A percentile compares a stretch with the other conserved stretches of the same genome.
Evolutionary conservation across 1,140 invertebrate genomes (phyloP).

Genomic region (Neodiprion virginianus): DNA sequence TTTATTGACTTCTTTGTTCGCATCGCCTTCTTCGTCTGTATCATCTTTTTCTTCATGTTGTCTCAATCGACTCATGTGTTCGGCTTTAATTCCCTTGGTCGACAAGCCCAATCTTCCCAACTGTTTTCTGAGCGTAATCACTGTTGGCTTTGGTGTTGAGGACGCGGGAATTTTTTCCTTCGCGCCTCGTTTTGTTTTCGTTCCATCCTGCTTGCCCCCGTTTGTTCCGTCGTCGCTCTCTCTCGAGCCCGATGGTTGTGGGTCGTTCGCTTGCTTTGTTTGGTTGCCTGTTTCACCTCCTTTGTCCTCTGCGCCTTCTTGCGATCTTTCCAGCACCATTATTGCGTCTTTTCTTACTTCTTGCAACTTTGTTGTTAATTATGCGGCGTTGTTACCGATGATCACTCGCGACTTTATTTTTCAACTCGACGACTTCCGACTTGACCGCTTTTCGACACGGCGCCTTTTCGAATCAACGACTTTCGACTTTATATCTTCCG

Average conservation of each 20-base stretch:
- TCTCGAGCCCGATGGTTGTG: too few relatives aligned
- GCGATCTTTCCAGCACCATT: neutral
- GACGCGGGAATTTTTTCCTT: neutral
- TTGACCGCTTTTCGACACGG: neutral
- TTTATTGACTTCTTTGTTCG: too few relatives aligned
- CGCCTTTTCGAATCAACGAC: neutral
- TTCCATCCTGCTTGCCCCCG: neutral
- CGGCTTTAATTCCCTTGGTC: too few relatives aligned
- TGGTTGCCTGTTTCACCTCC: neutral
- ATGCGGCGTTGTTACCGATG: too few relatives aligned
- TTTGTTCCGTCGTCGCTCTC: neutral
- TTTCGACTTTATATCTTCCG: neutral
- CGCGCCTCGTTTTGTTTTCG: neutral
- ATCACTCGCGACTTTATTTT: too few relatives aligned
- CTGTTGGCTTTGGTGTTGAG: too few relatives aligned
- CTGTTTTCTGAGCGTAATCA: too few relatives aligned
- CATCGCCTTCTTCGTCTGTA: neutral
- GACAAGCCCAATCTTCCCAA: too few relatives aligned
- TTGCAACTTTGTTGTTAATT: too few relatives aligned
- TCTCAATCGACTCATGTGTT: too few relatives aligned
- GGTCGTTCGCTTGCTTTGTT: too few relatives aligned
- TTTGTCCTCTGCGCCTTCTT: neutral
- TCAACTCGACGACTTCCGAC: constrained; percentile 4
- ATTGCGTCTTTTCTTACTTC: neutral
- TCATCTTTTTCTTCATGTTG: neutral